Evolutionary conservation across 2,113 vertebrate genomes (phyloP), one percentile per base, ranked within the genome.

Genomic region (Orcinus orca): DNA sequence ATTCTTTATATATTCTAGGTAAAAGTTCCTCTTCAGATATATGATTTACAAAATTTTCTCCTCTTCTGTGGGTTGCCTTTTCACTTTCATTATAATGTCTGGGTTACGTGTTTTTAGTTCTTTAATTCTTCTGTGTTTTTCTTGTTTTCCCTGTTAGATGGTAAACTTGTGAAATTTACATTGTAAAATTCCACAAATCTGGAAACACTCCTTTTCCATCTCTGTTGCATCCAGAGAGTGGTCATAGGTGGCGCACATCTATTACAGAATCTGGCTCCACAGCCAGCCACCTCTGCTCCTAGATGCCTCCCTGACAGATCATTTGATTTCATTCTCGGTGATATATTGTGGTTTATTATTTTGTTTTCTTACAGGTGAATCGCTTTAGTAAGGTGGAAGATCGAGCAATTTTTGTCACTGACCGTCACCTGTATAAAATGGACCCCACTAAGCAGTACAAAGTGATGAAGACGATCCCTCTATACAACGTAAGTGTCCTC

Each of bases 391-490:
- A 99, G 97, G 98, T 99, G 25, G 99, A 99, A 98, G 98, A 99
- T 98, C 98, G 99, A 79, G 99, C 99, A 1, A 99, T 99, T 97
- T 99, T 99, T 98, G 99, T 99, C 94, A 99, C 99, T 2, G 99
- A 99, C 95, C 98, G 99, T 0, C 99, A 99, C 98, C 98, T 99
- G 13, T 99, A 99, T 96, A 99, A 99, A 98, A 99, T 99, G 99
- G 99, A 99, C 94, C 99, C 99, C 31, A 97, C 99, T 92, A 99
- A 99, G 98, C 99, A 99, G 97, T 99, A 99, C 98, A 99, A 99
- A 67, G 99, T 99, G 96, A 99, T 99, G 99, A 99, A 99, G 98
- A 99, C 99, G 97, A 99, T 99, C 97, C 99, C 99, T 0, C 99
- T 99, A 11, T 99, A 99, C 97, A 99, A 99, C 0, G 99, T 99